phyloP scores from a whole-genome alignment of 2,888 invertebrate genomes.

The Drepanosiphum platanoidis region DNA sequence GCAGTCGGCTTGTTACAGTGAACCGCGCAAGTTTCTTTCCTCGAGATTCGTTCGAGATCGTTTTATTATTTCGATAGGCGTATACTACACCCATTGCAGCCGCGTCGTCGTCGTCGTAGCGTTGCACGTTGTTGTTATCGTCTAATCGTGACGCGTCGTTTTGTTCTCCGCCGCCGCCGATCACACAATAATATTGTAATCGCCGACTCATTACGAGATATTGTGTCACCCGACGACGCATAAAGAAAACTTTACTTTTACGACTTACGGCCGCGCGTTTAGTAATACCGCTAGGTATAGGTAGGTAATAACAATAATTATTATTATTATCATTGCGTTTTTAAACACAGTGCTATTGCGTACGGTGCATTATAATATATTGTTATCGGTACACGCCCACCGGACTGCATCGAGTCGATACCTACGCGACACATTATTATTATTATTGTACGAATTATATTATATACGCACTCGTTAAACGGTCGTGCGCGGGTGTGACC shows the following conservation, averaged over 20 bases:
- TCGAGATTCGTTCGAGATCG: too few relatives aligned
- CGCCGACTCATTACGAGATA: too few relatives aligned
- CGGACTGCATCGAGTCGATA: not conserved
- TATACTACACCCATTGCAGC: too few relatives aligned
- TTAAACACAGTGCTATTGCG: not conserved
- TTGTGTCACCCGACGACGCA: not conserved
- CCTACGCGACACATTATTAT: not conserved
- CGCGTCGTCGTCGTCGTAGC: too few relatives aligned
- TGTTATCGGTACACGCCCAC: slow-evolving; percentile 22
- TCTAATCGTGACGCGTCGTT: not conserved
- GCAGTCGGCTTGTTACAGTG: too few relatives aligned
- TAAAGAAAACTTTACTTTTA: not conserved
- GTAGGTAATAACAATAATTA: not conserved
- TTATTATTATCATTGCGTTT: not conserved
- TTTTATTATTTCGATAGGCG: too few relatives aligned
- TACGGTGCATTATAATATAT: not conserved
- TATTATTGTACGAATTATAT: too few relatives aligned
- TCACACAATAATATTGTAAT: not conserved
- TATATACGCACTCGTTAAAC: not conserved
- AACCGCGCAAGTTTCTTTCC: too few relatives aligned
- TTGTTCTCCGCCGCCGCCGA: not conserved
- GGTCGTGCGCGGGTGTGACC: slow-evolving; percentile 25
- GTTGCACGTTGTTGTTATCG: not conserved
- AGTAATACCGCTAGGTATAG: too few relatives aligned
- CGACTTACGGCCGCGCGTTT: not conserved